Evolutionary conservation across 2,113 vertebrate species (phyloP).

Genomic region (Dasyurus viverrinus): DNA sequence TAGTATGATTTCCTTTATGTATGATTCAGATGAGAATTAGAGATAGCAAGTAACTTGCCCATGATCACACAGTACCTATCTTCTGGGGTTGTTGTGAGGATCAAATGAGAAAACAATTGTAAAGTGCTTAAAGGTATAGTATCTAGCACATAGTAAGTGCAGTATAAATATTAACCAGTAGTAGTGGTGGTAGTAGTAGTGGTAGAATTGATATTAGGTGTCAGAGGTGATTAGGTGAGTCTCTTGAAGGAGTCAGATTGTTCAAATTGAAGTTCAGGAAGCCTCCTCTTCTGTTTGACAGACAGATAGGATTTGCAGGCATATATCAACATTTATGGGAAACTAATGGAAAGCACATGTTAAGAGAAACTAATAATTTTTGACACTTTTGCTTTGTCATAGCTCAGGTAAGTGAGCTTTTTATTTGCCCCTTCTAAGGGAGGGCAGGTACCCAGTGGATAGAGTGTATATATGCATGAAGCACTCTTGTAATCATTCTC

Average conservation of each 20-base stretch:
- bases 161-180: background rate
- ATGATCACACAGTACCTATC: background rate
- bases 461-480: background rate
- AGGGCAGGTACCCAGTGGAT: background rate
- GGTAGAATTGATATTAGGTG: background rate
- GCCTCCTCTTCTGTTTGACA: background rate
- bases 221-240: background rate
- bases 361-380: background rate
- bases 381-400: background rate
- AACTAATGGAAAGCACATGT: background rate
- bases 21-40: background rate
- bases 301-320: background rate
- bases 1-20: background rate
- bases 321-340: background rate
- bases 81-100: background rate
- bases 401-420: background rate
- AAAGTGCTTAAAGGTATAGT: background rate
- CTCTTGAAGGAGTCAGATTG: background rate
- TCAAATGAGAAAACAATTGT: background rate
- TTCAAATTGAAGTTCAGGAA: background rate
- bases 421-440: background rate
- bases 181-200: background rate
- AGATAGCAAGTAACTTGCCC: background rate
- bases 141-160: background rate
- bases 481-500: accelerated